Evolutionary conservation across 2,888 invertebrate species (phyloP).

Genomic region (Diploptera punctata): DNA sequence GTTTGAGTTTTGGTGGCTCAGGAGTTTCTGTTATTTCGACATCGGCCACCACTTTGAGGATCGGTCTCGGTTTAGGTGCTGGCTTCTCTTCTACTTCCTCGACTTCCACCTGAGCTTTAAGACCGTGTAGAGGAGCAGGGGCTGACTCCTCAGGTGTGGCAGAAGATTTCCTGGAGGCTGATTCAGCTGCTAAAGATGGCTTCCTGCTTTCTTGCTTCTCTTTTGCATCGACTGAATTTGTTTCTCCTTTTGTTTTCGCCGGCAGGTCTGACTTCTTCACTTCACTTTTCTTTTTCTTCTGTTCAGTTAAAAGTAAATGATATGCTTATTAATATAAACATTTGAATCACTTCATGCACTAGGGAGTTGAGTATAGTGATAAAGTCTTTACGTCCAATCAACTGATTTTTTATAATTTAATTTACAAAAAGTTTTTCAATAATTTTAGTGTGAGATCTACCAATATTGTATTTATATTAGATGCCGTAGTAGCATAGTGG

Average conservation of each 20-base stretch:
- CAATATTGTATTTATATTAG: too few relatives aligned
- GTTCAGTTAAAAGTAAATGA: too few relatives aligned
- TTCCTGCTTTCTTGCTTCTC: neutral
- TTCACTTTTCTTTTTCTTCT: conserved; percentile 35
- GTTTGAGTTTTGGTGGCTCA: neutral
- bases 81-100: neutral
- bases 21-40: neutral
- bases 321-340: too few relatives aligned
- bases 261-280: conserved; percentile 31
- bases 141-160: neutral
- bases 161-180: conserved; percentile 8
- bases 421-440: too few relatives aligned
- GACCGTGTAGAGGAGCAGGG: neutral
- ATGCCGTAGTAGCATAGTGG: too few relatives aligned
- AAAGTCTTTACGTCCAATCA: too few relatives aligned
- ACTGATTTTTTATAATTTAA: too few relatives aligned
- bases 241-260: neutral
- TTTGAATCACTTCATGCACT: too few relatives aligned
- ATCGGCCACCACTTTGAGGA: neutral
- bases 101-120: neutral
- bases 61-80: neutral
- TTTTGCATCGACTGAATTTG: neutral
- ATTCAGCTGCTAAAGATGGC: too few relatives aligned
- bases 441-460: too few relatives aligned
- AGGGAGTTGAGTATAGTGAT: too few relatives aligned